Base-by-base conservation (phyloP, 2,888 invertebrate species). In the Caenorhabditis drosophilae region DNA sequence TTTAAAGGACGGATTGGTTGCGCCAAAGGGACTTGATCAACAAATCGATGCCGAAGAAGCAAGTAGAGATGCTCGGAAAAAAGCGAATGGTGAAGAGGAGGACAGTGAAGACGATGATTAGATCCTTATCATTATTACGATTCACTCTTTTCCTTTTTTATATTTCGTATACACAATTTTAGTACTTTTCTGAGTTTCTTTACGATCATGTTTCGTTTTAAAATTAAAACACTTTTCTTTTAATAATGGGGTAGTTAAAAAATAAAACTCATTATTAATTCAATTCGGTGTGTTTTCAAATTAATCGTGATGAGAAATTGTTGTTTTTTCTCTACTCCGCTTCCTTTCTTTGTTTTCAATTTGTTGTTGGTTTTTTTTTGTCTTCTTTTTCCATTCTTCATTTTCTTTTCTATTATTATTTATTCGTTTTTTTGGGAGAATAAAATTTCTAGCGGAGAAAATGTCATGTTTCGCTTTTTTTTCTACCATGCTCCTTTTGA, bases 1-100 rank as follows among this genome's bases (percentile, higher is more conserved):
- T 2, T 54, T 67, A 11, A 45, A 68, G 68, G 63, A 79, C 38
- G 82, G 82, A 20, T 69, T 82, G 34, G 76, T 78, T 41, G 82
- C 82, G 11, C 80, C 82, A 22, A 78, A 80, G 54, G 82, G 80
- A 27, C 62, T 82, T 15, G 78, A 82, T 57, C 76, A 80, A 48
- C 77, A 73, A 46, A 63, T 80, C 27, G 82, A 82, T 56, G 77
- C 73, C 26, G 77, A 77, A 49, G 73, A 76, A 41, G 73, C 71
- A 7, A 72, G 70, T 20, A 49, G 71, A 26, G 68, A 63, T 35
- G 58, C 57, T 35, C 23, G 63, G 35, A 64, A 59, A 41, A 64
- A 64, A 41, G 46, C 58, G 2, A 45, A 45, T n/a, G 51, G 41
- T 23, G 40, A 20, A 20, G 41, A 41, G 1, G 42, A 51, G 2